Base-by-base conservation (phyloP, 2,888 invertebrate species). In the Xanthorhoe spadicearia region DNA sequence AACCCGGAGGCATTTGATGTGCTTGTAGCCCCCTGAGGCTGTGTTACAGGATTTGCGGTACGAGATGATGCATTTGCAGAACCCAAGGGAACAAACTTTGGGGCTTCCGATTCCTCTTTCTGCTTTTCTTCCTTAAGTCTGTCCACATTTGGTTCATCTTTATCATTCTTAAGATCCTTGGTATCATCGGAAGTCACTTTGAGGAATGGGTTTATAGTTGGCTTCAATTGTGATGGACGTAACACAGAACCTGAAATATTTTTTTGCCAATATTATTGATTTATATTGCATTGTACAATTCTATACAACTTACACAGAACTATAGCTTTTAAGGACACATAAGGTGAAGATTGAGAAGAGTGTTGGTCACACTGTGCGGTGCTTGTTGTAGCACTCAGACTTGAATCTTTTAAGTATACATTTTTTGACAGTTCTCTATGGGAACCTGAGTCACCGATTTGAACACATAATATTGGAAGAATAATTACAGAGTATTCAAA, bases 1-100 rank as follows among this genome's bases (percentile, higher is more conserved):
- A 98, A 98, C 43, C 95, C 95, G 19, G 74, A 72, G 28, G 94
- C 92, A 61, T 94, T 94, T 43, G 95, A 94, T 1, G 88, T 82
- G 63, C 83, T 82, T 0, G 89, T 80, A 13, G 87, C 77, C 0
- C 89, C 81, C 46, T 89, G 88, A 1, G 80, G 82, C 0, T 85
- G 77, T 0, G 95, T 95, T 6, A 94, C 94, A 53, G 94, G 92
- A 64, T 94, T 94, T 49, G 88, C 76, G 5, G 84, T 82, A 19
- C 89, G 84, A 9, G 89, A 75, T 19, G 89, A 82, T 0, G 82
- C 82, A 77, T 83, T 86, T 8, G 86, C 76, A 54, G 90, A 83
- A n/a, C 89, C 89, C 43, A 93, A 76, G 2, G 93, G 93, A 32
- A 93, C 92, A 85, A 93, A 93, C 75, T 90, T 93, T 3, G 92